phyloP scores from a whole-genome alignment of 2,888 invertebrate species.

The Oligia latruncula region DNA sequence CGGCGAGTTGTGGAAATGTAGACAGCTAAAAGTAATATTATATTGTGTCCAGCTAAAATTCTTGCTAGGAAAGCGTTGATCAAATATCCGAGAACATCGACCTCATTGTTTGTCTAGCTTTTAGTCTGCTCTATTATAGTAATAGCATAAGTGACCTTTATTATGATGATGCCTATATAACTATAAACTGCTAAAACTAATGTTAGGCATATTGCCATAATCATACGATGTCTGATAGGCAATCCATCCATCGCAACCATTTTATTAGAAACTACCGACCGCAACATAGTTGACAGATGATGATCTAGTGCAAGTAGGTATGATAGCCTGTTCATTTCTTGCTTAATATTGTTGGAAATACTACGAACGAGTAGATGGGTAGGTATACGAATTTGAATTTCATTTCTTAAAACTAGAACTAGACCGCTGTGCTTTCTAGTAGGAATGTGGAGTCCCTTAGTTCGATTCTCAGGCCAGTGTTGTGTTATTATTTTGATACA shows the following conservation, averaged over 20 bases:
- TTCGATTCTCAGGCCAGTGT: background rate
- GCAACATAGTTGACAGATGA: background rate
- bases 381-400: background rate
- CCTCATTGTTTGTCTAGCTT: slow-evolving; percentile 39
- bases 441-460: background rate
- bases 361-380: background rate
- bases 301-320: background rate
- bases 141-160: slow-evolving; percentile 11
- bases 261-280: background rate
- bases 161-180: background rate
- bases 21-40: slow-evolving; percentile 27
- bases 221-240: background rate
- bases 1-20: background rate
- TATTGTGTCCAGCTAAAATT: slow-evolving; percentile 28
- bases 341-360: too few species aligned
- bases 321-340: background rate
- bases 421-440: background rate
- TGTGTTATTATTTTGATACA: slow-evolving; percentile 1
- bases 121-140: slow-evolving; percentile 14
- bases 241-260: background rate
- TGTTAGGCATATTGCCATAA: slow-evolving; percentile 11
- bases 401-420: background rate
- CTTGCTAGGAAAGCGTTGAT: slow-evolving; percentile 41
- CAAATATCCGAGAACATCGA: slow-evolving; percentile 25
- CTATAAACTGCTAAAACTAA: background rate